phyloP scores from a whole-genome alignment of 2,113 vertebrate species.

The Monopterus albus region DNA sequence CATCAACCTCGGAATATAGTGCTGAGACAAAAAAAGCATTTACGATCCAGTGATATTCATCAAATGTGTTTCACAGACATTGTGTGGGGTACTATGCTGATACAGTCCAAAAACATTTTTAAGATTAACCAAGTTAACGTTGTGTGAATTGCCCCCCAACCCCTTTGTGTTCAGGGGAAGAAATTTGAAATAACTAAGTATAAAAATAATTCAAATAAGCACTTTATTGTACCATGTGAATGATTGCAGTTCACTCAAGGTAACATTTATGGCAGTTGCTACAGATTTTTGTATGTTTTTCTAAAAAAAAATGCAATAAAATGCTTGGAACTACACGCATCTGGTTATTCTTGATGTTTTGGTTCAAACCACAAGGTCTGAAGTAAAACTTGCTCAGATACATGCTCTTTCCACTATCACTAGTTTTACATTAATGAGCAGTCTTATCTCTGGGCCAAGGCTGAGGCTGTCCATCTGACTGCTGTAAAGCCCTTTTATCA shows the following conservation, averaged over 20 bases:
- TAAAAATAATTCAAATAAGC: constrained; percentile 85
- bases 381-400: background rate
- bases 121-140: no score
- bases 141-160: constrained; percentile 51
- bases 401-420: constrained; percentile 2
- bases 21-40: constrained; percentile 63
- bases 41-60: constrained; percentile 58
- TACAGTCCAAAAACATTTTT: constrained; percentile 37
- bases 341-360: background rate
- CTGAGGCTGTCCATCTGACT: constrained; percentile 25
- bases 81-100: constrained; percentile 34
- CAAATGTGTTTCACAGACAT: constrained; percentile 39
- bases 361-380: background rate
- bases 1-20: constrained; percentile 67
- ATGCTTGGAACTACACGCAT: constrained; percentile 81
- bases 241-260: constrained; percentile 89
- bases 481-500: constrained; percentile 62
- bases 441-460: constrained; percentile 64
- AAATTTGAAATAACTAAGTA: constrained; percentile 62
- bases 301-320: constrained; percentile 91
- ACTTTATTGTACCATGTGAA: constrained; percentile 95
- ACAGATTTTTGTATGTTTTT: constrained; percentile 98
- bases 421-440: constrained; percentile 61
- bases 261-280: constrained; percentile 84
- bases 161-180: constrained; percentile 52